Percentiles rank a stretch among this genome's conserved stretches.
Conservation (phyloP, 2,797 vertebrate species). For the Borostomias antarcticus region DNA sequence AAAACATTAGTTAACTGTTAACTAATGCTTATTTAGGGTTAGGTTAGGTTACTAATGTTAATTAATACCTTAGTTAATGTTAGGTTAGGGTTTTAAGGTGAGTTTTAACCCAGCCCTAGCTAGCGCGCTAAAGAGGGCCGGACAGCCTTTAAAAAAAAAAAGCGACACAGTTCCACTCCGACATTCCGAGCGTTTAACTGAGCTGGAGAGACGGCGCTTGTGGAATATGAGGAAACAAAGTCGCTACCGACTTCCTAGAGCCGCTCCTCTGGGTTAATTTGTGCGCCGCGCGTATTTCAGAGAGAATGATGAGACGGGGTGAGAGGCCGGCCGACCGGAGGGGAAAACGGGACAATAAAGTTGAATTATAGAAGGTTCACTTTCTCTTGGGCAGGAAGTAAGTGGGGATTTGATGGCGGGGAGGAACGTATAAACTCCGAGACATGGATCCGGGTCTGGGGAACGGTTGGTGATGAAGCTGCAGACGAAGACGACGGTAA, state of each 20-base stretch:
- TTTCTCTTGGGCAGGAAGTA: constrained; percentile 16
- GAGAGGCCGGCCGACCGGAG: neutral
- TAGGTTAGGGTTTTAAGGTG: too few relatives aligned
- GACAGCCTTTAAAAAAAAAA: constrained; percentile 1
- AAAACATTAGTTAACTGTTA: too few relatives aligned
- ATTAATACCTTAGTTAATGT: too few relatives aligned
- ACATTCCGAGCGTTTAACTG: neutral
- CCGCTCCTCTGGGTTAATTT: neutral
- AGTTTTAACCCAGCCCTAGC: too few relatives aligned
- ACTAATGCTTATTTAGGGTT: too few relatives aligned
- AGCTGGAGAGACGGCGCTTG: neutral
- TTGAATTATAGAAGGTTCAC: constrained; percentile 2
- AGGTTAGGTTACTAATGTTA: too few relatives aligned
- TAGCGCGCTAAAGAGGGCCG: too few relatives aligned
- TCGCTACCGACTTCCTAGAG: neutral
- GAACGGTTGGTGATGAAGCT: too few relatives aligned
- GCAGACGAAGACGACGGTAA: too few relatives aligned
- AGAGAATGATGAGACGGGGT: constrained; percentile 1
- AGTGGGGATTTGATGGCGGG: constrained; percentile 1
- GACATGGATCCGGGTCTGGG: neutral
- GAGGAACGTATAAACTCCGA: neutral
- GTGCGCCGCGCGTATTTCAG: too few relatives aligned
- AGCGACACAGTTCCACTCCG: neutral
- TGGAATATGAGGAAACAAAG: neutral
- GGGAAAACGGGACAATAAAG: neutral